Base-by-base conservation (phyloP, 2,888 invertebrate species). In the Mythimna ferrago region DNA sequence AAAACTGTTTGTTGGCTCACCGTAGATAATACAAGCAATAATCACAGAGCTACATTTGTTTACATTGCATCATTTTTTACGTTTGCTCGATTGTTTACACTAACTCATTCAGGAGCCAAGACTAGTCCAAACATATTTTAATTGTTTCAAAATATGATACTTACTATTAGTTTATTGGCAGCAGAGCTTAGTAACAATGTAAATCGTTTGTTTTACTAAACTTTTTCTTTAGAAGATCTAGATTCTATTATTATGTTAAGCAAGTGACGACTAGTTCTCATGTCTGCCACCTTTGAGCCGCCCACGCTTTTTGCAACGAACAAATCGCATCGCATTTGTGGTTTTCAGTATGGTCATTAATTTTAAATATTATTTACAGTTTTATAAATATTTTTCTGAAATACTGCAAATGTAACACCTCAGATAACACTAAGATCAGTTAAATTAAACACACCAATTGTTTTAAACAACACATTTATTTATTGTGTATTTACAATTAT, bases 381-480 rank as follows among this genome's bases (percentile, higher is more conserved):
- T 38, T 6, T 21, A 60, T 60, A 41, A 26, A 58, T 41, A 54
- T 57, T 53, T 56, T 35, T 44, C 19, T 35, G 26, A 63, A 62
- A 54, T 56, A 44, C 56, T 53, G 16, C 16, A 67, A 48, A 3
- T 56, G 3, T 2, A 54, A 54, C 73, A 67, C 21, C 41, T 79
- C 61, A 61, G n/a, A 51, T 44, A 68, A 66, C 56, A 62, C 32
- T 61, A 65, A 61, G 11, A 68, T 44, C 32, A 48, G 57, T 54
- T 38, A 67, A 87, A 86, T 82, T 41, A 86, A 83, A 86, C 75
- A 78, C 64, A 44, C 6, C 14, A 76, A 66, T 63, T 70, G 65
- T 70, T 86, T 86, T 86, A 81, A 85, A 87, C 82, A 91, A 93
- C 91, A 92, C 89, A 92, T 94, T 93, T 93, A 93, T 92, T 94